phyloP scores from a whole-genome alignment of 2,888 invertebrate genomes.

The Meteorus cinctellus region DNA sequence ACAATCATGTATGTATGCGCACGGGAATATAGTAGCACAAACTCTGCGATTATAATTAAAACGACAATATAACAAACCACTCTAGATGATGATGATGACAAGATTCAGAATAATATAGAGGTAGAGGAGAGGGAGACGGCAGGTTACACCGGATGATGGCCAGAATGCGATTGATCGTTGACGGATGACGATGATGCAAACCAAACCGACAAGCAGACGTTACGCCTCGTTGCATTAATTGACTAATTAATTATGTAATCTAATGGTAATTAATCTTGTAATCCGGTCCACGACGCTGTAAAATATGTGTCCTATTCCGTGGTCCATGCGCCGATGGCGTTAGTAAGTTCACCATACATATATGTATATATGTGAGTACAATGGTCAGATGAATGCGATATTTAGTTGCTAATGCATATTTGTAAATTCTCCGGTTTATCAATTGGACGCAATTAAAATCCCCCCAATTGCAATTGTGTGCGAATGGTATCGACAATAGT shows the following conservation, averaged over 20 bases:
- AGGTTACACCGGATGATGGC: slow-evolving; percentile 33
- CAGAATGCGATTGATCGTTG: slow-evolving; percentile 36
- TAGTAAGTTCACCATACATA: background rate
- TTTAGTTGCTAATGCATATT: slow-evolving; percentile 42
- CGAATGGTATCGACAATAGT: background rate
- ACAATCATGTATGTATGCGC: background rate
- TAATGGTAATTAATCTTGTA: slow-evolving; percentile 69
- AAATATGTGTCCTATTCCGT: slow-evolving; percentile 58
- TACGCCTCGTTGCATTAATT: slow-evolving; percentile 70
- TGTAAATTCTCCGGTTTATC: slow-evolving; percentile 30
- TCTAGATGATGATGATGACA: slow-evolving; percentile 37
- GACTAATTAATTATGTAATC: slow-evolving; percentile 71
- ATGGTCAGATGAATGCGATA: background rate
- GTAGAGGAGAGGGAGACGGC: slow-evolving; percentile 2
- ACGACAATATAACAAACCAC: slow-evolving; percentile 31
- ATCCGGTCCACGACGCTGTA: slow-evolving; percentile 60
- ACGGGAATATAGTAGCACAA: background rate
- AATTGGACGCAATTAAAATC: slow-evolving; percentile 17
- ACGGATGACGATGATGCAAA: slow-evolving; percentile 25
- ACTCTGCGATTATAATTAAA: slow-evolving; percentile 16
- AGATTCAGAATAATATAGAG: slow-evolving; percentile 14
- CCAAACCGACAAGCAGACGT: slow-evolving; percentile 61
- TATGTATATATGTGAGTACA: background rate
- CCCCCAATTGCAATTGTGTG: slow-evolving; percentile 12
- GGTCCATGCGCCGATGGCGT: slow-evolving; percentile 10